phyloP scores from a whole-genome alignment of 1,140 invertebrate species.

The Grapholita molesta region DNA sequence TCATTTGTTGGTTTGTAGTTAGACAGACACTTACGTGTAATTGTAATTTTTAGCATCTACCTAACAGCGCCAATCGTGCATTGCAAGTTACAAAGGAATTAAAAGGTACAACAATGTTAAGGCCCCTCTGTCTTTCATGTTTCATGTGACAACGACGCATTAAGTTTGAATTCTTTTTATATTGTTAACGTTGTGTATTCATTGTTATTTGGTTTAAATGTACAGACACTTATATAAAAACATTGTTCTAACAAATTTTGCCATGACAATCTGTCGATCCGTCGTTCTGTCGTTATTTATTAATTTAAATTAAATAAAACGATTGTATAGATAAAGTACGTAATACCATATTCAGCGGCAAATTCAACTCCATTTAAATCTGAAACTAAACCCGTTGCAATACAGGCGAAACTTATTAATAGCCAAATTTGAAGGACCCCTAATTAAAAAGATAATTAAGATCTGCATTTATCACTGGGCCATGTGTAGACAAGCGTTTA shows the following conservation, averaged over 20 bases:
- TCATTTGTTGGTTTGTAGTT: not conserved
- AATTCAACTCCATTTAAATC: not conserved
- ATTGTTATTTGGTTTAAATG: too few relatives aligned
- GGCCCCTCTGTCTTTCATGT: too few relatives aligned
- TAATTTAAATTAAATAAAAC: not conserved
- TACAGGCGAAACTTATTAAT: not conserved
- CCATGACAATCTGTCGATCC: too few relatives aligned
- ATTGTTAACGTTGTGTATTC: too few relatives aligned
- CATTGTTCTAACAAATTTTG: too few relatives aligned
- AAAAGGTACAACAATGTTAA: too few relatives aligned
- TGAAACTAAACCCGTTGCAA: not conserved
- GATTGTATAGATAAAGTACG: not conserved
- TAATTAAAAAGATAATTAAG: slow-evolving; percentile 39
- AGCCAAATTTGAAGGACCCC: not conserved
- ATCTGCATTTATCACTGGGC: slow-evolving; percentile 30
- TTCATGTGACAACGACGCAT: too few relatives aligned
- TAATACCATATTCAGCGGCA: not conserved
- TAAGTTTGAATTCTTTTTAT: too few relatives aligned
- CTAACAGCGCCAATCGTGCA: not conserved
- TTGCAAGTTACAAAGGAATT: not conserved
- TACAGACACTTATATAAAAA: too few relatives aligned
- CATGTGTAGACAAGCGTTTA: slow-evolving; percentile 26
- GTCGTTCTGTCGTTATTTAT: too few relatives aligned
- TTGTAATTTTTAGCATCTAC: not conserved
- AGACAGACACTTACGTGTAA: not conserved